A percentile compares a stretch with the other conserved stretches of the same genome.
phyloP scores from a whole-genome alignment of 2,888 invertebrate genomes.

The Magallana nippona region DNA sequence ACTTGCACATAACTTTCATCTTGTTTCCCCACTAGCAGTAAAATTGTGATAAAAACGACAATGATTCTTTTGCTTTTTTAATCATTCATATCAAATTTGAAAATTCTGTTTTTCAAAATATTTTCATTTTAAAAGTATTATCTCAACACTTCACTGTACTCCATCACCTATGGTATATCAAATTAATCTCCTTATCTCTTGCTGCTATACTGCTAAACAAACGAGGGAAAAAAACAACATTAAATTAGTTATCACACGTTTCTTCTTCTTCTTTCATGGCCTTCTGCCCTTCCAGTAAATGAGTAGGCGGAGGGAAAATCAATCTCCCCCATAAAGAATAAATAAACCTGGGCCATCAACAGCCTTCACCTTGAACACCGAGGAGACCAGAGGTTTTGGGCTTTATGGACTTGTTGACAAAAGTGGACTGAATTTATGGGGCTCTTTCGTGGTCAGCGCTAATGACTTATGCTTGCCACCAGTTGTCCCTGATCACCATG shows the following conservation, averaged over 20 bases:
- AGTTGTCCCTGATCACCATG: background rate
- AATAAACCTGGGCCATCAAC: background rate
- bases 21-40: too few species aligned
- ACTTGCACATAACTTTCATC: too few species aligned
- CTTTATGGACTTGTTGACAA: constrained; percentile 31
- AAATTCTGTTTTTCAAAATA: too few species aligned
- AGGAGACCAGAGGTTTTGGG: background rate
- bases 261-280: background rate
- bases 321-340: background rate
- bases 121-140: too few species aligned
- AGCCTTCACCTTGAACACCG: background rate
- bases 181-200: too few species aligned
- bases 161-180: too few species aligned
- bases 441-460: background rate
- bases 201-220: background rate
- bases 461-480: background rate
- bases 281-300: background rate
- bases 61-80: too few species aligned
- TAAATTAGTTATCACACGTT: background rate
- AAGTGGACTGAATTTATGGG: background rate
- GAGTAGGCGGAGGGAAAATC: background rate
- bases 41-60: too few species aligned
- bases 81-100: too few species aligned
- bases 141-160: too few species aligned
- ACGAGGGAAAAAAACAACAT: background rate